Evolutionary conservation across 2,113 vertebrate species (phyloP).

Genomic region (Heptranchias perlo): DNA sequence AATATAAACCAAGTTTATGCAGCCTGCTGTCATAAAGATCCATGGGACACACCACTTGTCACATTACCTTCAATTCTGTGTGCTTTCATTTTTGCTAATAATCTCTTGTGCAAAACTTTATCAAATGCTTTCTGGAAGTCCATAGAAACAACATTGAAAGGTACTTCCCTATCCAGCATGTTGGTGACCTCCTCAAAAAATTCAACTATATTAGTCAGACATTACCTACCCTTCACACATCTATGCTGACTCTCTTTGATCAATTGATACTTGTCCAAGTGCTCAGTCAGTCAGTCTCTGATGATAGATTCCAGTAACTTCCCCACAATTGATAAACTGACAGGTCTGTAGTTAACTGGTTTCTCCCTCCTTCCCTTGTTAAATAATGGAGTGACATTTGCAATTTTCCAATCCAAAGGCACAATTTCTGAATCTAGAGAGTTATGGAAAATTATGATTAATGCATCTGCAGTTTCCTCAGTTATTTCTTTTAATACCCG

Average conservation of each 20-base stretch:
- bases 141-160: not conserved
- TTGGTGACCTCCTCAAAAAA: not conserved
- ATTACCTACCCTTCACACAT: not conserved
- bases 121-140: not conserved
- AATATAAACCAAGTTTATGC: not conserved
- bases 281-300: not conserved
- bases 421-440: not conserved
- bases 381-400: not conserved
- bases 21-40: not conserved
- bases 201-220: not conserved
- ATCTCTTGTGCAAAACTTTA: not conserved
- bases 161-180: not conserved
- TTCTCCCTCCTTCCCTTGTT: too few relatives aligned
- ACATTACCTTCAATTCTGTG: not conserved
- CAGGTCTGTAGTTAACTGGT: not conserved
- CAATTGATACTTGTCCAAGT: not conserved
- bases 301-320: not conserved
- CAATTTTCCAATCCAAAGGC: not conserved
- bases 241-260: not conserved
- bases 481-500: not conserved
- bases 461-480: not conserved
- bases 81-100: not conserved
- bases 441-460: not conserved
- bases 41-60: not conserved
- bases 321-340: not conserved